These are phyloP conservation scores for Muntiacus reevesi DNA, from an alignment of 2,113 vertebrate species.

Conservation along the genomic window DNA sequence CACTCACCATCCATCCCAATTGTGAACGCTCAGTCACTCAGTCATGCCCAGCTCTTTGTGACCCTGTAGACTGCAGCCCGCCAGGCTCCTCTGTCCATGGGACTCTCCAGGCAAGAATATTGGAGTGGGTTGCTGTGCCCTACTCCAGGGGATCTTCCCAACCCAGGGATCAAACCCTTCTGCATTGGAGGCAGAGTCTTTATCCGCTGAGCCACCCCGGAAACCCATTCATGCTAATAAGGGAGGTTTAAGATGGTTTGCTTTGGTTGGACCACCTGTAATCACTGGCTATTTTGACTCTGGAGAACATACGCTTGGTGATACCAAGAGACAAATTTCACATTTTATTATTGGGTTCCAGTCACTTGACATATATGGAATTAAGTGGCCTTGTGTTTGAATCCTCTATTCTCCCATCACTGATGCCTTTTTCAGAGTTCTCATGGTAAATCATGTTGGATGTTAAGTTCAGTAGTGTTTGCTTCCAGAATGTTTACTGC, in stretches of 20 bases:
- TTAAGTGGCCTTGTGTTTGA: not conserved
- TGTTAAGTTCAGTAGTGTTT: not conserved
- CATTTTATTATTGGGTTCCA: not conserved
- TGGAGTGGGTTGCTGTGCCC: not conserved
- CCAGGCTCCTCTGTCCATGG: not conserved
- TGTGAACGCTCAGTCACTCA: not conserved
- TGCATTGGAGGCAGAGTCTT: not conserved
- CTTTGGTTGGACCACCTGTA: not conserved
- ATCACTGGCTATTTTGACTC: not conserved
- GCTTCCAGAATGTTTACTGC: not conserved
- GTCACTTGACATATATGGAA: not conserved
- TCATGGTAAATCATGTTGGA: not conserved
- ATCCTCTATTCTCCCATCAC: not conserved
- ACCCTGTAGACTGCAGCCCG: not conserved
- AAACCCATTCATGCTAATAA: not conserved
- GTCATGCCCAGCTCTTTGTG: not conserved
- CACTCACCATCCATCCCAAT: not conserved
- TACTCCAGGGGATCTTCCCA: not conserved
- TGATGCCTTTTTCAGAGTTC: not conserved
- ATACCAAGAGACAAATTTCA: not conserved
- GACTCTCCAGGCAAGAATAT: not conserved
- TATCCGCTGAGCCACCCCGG: not conserved
- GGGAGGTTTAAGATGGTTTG: not conserved
- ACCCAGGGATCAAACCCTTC: not conserved
- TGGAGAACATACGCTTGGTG: not conserved